These are phyloP conservation scores for Diabrotica balteata DNA, from an alignment of 2,888 invertebrate species.

Conservation along the genomic window DNA sequence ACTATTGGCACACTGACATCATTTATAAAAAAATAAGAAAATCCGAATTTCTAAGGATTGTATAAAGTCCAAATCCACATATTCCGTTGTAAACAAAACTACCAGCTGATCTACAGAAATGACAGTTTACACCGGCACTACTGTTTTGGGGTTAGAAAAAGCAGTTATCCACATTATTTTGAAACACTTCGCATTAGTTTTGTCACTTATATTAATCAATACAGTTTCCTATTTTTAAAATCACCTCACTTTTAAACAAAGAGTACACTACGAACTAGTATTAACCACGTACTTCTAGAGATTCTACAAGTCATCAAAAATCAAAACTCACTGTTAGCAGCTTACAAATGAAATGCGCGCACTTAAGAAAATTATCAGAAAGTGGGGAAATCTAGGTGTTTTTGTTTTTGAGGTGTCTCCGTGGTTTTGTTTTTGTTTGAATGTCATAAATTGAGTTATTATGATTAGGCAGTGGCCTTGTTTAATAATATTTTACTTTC, in stretches of 20 bases:
- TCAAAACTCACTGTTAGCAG: conserved; percentile 29
- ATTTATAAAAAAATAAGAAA: conserved; percentile 21
- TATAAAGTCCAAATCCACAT: conserved; percentile 13
- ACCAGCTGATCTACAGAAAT: conserved; percentile 47
- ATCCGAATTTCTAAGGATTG: conserved; percentile 12
- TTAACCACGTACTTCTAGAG: conserved; percentile 19
- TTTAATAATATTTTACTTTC: neutral
- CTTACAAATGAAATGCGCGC: conserved; percentile 33
- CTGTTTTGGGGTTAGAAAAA: conserved; percentile 29
- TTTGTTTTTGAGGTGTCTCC: conserved; percentile 29
- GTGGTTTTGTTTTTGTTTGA: conserved; percentile 31
- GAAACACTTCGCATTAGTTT: conserved; percentile 9
- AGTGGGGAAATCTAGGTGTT: conserved; percentile 36
- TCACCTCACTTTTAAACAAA: conserved; percentile 24
- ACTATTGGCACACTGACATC: conserved; percentile 27
- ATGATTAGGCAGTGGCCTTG: conserved; percentile 3
- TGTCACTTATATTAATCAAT: conserved; percentile 4
- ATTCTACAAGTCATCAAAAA: conserved; percentile 33
- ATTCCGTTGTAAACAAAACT: conserved; percentile 43
- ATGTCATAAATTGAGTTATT: conserved; percentile 22
- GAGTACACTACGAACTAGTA: conserved; percentile 4
- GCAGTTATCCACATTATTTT: conserved; percentile 9
- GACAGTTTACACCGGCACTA: conserved; percentile 48
- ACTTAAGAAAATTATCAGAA: conserved; percentile 30
- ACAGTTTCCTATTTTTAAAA: neutral